phyloP scores from a whole-genome alignment of 2,888 invertebrate genomes.

The Plagodis dolabraria region DNA sequence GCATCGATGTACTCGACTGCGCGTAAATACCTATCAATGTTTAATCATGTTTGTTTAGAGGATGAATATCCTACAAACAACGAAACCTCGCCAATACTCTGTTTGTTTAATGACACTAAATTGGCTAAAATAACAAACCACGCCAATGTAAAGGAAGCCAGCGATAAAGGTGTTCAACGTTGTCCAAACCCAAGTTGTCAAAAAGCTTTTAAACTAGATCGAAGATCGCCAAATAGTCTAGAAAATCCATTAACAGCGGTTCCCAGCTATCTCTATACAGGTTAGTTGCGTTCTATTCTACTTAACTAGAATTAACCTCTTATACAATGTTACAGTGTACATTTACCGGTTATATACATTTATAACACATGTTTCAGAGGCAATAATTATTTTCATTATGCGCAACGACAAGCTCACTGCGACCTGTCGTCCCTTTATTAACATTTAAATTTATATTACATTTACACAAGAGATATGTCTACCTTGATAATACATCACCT shows the following conservation, averaged over 20 bases:
- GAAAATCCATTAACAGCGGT: constrained; percentile 69
- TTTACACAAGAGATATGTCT: constrained; percentile 67
- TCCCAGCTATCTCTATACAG: constrained; percentile 35
- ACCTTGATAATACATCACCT: constrained; percentile 63
- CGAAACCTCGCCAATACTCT: constrained; percentile 1
- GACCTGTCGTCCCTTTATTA: constrained; percentile 72
- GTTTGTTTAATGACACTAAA: constrained; percentile 20
- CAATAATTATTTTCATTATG: constrained; percentile 67
- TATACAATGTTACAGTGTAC: constrained; percentile 46
- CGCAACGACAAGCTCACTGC: constrained; percentile 55
- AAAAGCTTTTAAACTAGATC: constrained; percentile 78
- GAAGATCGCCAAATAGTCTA: constrained; percentile 65
- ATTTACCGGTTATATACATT: constrained; percentile 53
- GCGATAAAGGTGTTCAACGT: constrained; percentile 59
- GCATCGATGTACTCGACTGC: constrained; percentile 53
- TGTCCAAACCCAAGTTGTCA: constrained; percentile 62
- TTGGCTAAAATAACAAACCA: constrained; percentile 25
- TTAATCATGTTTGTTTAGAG: constrained; percentile 32
- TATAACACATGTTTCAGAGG: constrained; percentile 63
- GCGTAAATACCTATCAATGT: constrained; percentile 41
- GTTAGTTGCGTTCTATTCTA: constrained; percentile 31
- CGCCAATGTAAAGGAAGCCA: constrained; percentile 38
- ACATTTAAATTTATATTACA: constrained; percentile 73
- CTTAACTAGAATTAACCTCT: constrained; percentile 35
- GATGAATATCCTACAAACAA: constrained; percentile 24